Base-by-base conservation (phyloP, 1,140 invertebrate genomes). In the Daktulosphaira vitifoliae region DNA sequence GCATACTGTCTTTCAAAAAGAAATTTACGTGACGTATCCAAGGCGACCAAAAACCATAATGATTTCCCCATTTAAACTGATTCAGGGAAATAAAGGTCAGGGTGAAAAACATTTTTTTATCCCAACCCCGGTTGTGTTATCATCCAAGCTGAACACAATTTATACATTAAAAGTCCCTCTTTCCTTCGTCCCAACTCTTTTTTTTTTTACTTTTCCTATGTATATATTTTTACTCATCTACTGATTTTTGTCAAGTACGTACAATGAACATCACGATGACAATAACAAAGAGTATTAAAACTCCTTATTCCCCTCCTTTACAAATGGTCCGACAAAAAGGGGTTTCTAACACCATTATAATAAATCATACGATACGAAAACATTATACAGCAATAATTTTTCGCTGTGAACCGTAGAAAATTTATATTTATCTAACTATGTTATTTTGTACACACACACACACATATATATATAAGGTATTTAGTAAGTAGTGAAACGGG, bases 21-120 rank as follows among this genome's bases (percentile, higher is more conserved):
- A 20, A 16, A 46, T 62, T 62, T 62, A 62, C 56, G 56, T 62
- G 56, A 48, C 42, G 56, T 62, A 62, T 62, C 56, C 56, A 62
- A 62, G 56, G 26, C 42, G 42, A 62, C 56, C 42, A 25, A 1
- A n/a, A 25, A 25, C 26, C 44, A 6, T 62, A 48, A 62, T 15
- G 56, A 62, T 62, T 33, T n/a, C 29, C 2, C 44, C 56, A 20
- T 48, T 62, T 62, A n/a, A 33, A 18, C 42, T 7, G 25, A 13
- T n/a, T 16, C 38, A 2, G 11, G 16, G 23, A 26, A 48, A 5
- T n/a, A n/a, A 16, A 26, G n/a, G 29, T 33, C 11, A 11, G 29
- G 29, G 5, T 33, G 3, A 33, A 2, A 46, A 23, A 46, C 46
- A 22, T 48, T 22, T 62, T 25, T 37, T 33, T 62, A 62, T 46